A percentile compares a stretch with the other conserved stretches of the same genome.
Conservation (phyloP, 1,140 invertebrate species). For the Xylocopa sonorina region DNA sequence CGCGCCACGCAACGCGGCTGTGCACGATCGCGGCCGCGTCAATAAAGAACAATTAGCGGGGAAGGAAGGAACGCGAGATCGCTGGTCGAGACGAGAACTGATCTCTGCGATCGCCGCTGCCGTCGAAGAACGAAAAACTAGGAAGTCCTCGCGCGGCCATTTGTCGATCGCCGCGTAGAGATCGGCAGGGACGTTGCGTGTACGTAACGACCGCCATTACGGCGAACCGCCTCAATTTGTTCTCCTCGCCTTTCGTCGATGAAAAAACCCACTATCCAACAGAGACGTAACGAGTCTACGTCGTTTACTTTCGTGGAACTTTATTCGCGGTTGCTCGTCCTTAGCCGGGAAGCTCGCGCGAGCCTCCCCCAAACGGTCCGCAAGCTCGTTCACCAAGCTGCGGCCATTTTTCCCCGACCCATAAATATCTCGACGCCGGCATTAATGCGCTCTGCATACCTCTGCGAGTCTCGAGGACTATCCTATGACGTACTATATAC, state of each 20-base stretch:
- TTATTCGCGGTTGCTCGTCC: neutral
- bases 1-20: neutral
- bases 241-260: conserved; percentile 37
- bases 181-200: conserved; percentile 49
- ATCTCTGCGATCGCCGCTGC: neutral
- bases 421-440: conserved; percentile 7
- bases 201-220: conserved; percentile 57
- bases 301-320: neutral
- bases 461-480: neutral
- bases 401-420: neutral
- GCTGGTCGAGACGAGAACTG: neutral
- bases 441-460: neutral
- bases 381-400: neutral
- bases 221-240: conserved; percentile 43
- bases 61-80: neutral
- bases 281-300: conserved; percentile 34
- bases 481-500: conserved; percentile 19
- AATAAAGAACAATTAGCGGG: conserved; percentile 14
- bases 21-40: neutral
- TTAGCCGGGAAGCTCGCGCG: neutral
- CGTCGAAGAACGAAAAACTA: neutral
- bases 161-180: conserved; percentile 30
- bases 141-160: conserved; percentile 20
- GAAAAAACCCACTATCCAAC: conserved; percentile 16
- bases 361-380: neutral